These are phyloP conservation scores for Erpornis zantholeuca DNA, from an alignment of 2,113 vertebrate species.

Conservation along the genomic window DNA sequence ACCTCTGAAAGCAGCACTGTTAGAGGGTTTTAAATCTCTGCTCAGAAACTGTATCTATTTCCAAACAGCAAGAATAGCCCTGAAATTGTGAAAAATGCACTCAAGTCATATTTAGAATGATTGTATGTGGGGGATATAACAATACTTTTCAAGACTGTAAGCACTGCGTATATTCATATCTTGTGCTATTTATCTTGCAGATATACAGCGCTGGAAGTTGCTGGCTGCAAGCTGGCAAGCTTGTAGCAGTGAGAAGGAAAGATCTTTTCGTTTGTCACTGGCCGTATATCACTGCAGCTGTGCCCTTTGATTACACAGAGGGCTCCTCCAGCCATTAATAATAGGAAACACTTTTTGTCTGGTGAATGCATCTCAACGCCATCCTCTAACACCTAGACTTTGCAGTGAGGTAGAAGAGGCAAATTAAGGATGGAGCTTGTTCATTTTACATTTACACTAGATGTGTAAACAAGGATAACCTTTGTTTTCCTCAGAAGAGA, in stretches of 20 bases:
- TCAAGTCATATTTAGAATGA: constrained; percentile 74
- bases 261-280: constrained; percentile 74
- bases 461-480: constrained; percentile 56
- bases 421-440: constrained; percentile 67
- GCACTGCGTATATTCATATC: constrained; percentile 76
- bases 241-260: constrained; percentile 68
- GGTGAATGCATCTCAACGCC: constrained; percentile 61
- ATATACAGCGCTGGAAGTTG: constrained; percentile 72
- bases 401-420: constrained; percentile 59
- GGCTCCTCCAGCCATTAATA: constrained; percentile 81
- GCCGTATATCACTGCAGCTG: constrained; percentile 78
- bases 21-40: constrained; percentile 72
- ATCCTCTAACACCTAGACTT: constrained; percentile 70
- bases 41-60: constrained; percentile 66
- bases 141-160: constrained; percentile 76
- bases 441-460: constrained; percentile 57
- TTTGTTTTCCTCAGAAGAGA: constrained; percentile 54
- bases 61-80: constrained; percentile 65
- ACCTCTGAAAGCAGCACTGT: neutral
- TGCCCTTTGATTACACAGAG: constrained; percentile 84
- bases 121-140: constrained; percentile 71
- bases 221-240: constrained; percentile 68
- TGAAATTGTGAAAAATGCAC: constrained; percentile 77
- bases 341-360: constrained; percentile 78
- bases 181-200: constrained; percentile 79